A percentile compares a stretch with the other conserved stretches of the same genome.
Conservation (phyloP, 2,113 vertebrate genomes). For the Callospermophilus lateralis region DNA sequence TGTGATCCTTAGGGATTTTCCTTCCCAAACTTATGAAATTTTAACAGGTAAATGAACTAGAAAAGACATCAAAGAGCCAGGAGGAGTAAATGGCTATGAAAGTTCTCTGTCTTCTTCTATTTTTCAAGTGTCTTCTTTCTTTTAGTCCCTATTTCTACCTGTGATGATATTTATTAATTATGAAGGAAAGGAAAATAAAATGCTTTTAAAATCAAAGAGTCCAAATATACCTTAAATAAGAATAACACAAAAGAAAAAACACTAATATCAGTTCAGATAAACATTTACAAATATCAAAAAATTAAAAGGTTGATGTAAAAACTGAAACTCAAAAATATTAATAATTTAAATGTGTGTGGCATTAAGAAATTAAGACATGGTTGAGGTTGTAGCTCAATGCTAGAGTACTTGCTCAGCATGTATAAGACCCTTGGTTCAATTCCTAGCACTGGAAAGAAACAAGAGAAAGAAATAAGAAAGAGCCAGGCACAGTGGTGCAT, state of each 20-base stretch:
- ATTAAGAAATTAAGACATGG: not conserved
- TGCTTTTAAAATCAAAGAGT: not conserved
- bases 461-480: too few relatives aligned
- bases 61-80: not conserved
- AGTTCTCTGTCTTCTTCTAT: not conserved
- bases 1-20: not conserved
- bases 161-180: not conserved
- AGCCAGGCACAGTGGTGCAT: too few relatives aligned
- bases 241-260: constrained; percentile 20
- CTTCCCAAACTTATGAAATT: not conserved
- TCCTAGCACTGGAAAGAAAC: not conserved
- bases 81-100: not conserved
- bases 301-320: constrained; percentile 11
- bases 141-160: not conserved
- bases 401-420: not conserved
- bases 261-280: not conserved
- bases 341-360: not conserved
- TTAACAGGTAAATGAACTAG: not conserved
- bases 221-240: not conserved
- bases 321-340: not conserved
- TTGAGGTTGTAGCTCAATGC: not conserved
- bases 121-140: not conserved
- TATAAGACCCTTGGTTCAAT: not conserved
- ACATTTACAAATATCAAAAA: not conserved
- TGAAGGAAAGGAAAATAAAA: constrained; percentile 48